These are phyloP conservation scores for Tragelaphus strepsiceros DNA, from an alignment of 2,113 vertebrate genomes.

Conservation along the genomic window DNA sequence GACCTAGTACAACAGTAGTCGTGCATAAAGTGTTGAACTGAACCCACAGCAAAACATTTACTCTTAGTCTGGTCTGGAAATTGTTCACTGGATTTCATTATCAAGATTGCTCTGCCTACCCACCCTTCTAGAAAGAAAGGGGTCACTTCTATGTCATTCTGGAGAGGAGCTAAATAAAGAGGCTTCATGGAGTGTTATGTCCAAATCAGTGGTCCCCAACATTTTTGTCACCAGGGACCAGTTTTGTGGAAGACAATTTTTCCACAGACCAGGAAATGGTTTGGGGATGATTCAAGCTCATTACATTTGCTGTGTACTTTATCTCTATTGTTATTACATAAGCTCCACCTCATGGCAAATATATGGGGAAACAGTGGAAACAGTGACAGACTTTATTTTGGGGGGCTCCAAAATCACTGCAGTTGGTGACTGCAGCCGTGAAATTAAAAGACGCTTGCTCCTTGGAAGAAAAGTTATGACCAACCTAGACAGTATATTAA, in stretches of 20 bases:
- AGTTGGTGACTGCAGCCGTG: not conserved
- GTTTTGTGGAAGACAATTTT: not conserved
- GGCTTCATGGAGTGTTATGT: not conserved
- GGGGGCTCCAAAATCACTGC: not conserved
- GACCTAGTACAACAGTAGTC: not conserved
- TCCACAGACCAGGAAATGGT: not conserved
- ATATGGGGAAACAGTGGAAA: not conserved
- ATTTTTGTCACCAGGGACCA: not conserved
- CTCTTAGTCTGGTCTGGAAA: not conserved
- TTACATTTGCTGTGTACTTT: not conserved
- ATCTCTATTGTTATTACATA: not conserved
- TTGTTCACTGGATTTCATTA: conserved; percentile 26
- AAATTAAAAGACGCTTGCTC: not conserved
- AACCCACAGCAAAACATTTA: not conserved
- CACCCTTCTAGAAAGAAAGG: not conserved
- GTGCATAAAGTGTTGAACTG: not conserved
- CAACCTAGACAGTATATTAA: not conserved
- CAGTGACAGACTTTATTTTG: not conserved
- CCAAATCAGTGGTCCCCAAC: not conserved
- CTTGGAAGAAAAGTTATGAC: not conserved
- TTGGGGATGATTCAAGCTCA: not conserved
- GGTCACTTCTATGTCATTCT: not conserved
- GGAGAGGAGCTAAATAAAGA: conserved; percentile 11
- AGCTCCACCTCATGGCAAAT: not conserved
- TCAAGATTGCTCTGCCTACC: not conserved